Conservation (phyloP, 2,888 invertebrate genomes). For the Craniophora ligustri region DNA sequence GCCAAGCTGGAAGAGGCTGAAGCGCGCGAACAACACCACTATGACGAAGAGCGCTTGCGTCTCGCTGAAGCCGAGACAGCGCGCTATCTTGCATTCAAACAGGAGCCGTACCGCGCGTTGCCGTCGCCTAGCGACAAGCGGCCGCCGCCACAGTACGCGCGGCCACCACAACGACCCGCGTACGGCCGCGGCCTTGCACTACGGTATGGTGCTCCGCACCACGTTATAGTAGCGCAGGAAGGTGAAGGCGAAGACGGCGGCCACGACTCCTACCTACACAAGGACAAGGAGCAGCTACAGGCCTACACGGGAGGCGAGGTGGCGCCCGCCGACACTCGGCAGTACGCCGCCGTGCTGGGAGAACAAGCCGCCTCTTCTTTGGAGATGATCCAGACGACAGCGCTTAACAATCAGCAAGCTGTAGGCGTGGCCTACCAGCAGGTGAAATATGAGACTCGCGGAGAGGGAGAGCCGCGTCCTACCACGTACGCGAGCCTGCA, state of each 20-base stretch:
- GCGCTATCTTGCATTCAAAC: slow-evolving; percentile 80
- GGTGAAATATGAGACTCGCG: slow-evolving; percentile 83
- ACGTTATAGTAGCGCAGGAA: slow-evolving; percentile 75
- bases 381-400: slow-evolving; percentile 80
- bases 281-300: slow-evolving; percentile 71
- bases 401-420: slow-evolving; percentile 78
- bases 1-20: slow-evolving; percentile 67
- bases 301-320: slow-evolving; percentile 62
- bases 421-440: slow-evolving; percentile 80
- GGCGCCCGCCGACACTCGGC: slow-evolving; percentile 63
- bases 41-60: slow-evolving; percentile 78
- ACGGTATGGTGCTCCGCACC: slow-evolving; percentile 77
- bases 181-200: slow-evolving; percentile 71
- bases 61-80: slow-evolving; percentile 76
- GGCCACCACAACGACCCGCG: slow-evolving; percentile 56
- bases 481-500: slow-evolving; percentile 90
- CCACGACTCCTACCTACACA: slow-evolving; percentile 74
- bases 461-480: slow-evolving; percentile 73
- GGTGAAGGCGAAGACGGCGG: slow-evolving; percentile 68
- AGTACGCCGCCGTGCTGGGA: slow-evolving; percentile 69
- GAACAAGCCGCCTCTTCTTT: slow-evolving; percentile 71
- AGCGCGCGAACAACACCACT: slow-evolving; percentile 63
- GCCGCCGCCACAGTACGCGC: slow-evolving; percentile 61
- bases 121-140: slow-evolving; percentile 66
- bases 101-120: slow-evolving; percentile 75